Percentiles rank a stretch among this genome's conserved stretches.
Evolutionary conservation across 2,113 vertebrate genomes (phyloP).

Genomic region (Thoracochromis brauschi): DNA sequence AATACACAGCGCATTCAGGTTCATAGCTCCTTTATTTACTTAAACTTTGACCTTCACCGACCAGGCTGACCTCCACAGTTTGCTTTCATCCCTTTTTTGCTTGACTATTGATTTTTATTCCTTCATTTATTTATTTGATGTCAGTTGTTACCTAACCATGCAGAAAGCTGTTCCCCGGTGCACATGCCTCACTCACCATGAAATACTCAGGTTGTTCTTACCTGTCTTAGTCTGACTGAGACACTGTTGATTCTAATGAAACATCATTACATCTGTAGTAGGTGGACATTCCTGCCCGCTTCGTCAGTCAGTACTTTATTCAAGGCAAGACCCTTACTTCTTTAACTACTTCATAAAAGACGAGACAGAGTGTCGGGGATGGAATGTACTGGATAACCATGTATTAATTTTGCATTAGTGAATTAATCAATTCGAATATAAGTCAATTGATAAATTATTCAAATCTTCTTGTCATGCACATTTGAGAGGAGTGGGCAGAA

Average conservation of each 20-base stretch:
- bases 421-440: constrained; percentile 88
- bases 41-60: not conserved
- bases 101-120: not conserved
- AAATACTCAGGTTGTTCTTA: not conserved
- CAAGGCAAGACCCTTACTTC: constrained; percentile 34
- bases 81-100: not conserved
- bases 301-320: constrained; percentile 33
- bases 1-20: not conserved
- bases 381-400: constrained; percentile 43
- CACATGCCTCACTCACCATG: not conserved
- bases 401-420: constrained; percentile 87
- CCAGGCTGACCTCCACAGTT: not conserved
- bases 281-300: not conserved
- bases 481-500: constrained; percentile 59
- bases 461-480: constrained; percentile 65
- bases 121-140: not conserved
- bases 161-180: not conserved
- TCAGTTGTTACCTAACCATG: not conserved
- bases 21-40: not conserved
- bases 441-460: constrained; percentile 94
- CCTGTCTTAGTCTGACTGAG: not conserved
- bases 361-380: constrained; percentile 45
- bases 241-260: constrained; percentile 20
- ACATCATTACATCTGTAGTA: constrained; percentile 32
- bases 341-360: constrained; percentile 65